Base-by-base conservation (phyloP, 2,888 invertebrate species). In the Octodonta nipae region DNA sequence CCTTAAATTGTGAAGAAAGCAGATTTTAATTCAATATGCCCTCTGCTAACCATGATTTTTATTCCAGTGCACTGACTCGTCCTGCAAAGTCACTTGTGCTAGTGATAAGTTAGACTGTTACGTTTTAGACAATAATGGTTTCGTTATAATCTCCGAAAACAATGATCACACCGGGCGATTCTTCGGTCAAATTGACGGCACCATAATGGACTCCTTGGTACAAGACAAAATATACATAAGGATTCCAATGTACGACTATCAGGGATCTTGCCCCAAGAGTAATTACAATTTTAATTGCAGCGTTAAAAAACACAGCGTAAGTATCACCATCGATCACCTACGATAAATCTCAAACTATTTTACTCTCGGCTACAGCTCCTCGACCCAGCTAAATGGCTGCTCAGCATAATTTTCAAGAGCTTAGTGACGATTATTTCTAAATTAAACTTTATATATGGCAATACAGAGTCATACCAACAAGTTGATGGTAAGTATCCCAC, bases 161-260 rank as follows among this genome's bases (percentile, higher is more conserved):
- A 70, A 73, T 16, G 75, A 83, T 25, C 85, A 91, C 50, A 87
- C 87, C 2, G 92, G 92, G 1, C 74, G 80, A 51, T 93, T 93
- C 63, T 92, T 92, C 52, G 93, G 92, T 0, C 87, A 89, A 61
- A 82, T 91, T 25, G 91, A 92, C 57, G 88, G 88, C 12, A 88
- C 88, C 8, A 87, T 91, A 38, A 88, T 91, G 87, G 87, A 89
- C 60, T 86, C 87, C 0, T 63, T 89, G 32, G 88, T 91, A 0
- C 86, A 89, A 55, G 87, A 87, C 53, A 73, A 82, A 40, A 88
- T 91, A 50, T 91, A 87, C 61, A 84, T 84, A 52, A 82, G 85
- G 56, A 78, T 91, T 2, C 75, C 79, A 0, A 79, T 89, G 1
- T 82, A 82, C 45, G 89, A 91, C 55, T 87, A 88, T 54, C 91